These are phyloP conservation scores for Sebastes steindachneri DNA, from an alignment of 2,797 vertebrate species.

Conservation along the genomic window DNA sequence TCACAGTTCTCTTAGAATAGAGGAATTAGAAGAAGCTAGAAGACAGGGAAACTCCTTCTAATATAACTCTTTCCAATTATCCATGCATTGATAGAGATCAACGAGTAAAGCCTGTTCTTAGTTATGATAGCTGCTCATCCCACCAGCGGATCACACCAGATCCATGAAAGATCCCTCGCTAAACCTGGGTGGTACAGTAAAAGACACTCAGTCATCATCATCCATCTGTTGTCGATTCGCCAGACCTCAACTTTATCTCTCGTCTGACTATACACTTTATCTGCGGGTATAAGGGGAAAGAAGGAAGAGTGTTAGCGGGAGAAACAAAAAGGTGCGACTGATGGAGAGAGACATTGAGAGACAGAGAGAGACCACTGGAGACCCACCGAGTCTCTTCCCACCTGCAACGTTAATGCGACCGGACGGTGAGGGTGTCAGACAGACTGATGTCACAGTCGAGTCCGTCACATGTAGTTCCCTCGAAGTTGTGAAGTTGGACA, in stretches of 20 bases:
- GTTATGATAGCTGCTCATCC: conserved; percentile 21
- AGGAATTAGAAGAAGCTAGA: neutral
- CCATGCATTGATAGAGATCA: neutral
- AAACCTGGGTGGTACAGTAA: conserved; percentile 24
- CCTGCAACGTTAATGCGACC: conserved; percentile 32
- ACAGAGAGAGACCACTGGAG: conserved; percentile 18
- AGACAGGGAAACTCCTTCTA: neutral
- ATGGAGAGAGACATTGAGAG: conserved; percentile 18
- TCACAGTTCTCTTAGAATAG: neutral
- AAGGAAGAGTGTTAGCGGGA: neutral
- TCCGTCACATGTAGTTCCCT: conserved; percentile 14
- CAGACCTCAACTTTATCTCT: conserved; percentile 9
- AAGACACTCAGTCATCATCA: conserved; percentile 31
- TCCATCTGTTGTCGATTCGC: conserved; percentile 35
- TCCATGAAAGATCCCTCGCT: conserved; percentile 20
- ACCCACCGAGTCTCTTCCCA: conserved; percentile 10
- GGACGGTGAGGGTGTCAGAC: conserved; percentile 42
- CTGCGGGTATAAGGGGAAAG: neutral
- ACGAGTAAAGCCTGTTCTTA: conserved; percentile 23
- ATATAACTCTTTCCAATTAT: neutral
- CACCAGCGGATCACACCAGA: conserved; percentile 22
- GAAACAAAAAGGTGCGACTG: conserved; percentile 15
- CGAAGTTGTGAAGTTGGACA: conserved; percentile 2
- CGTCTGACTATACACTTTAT: neutral
- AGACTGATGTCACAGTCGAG: conserved; percentile 20